Base-by-base conservation (phyloP, 64 coral and sea anemone genomes). In the Orbicella faveolata region DNA sequence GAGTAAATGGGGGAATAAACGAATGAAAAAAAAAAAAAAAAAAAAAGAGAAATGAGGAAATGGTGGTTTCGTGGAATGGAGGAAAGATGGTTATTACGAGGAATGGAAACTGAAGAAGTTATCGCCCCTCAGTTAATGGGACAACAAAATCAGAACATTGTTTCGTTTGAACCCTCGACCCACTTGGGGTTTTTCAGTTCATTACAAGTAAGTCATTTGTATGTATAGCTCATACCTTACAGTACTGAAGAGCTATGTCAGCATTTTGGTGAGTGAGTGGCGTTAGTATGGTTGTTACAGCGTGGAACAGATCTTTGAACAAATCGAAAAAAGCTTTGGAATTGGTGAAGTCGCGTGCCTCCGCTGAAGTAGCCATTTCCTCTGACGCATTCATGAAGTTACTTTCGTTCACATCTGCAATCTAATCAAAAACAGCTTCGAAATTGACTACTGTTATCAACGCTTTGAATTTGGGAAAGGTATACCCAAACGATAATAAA, bases 221-320 rank as follows among this genome's bases (percentile, higher is more conserved):
- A 48, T 23, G 10, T 33, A 26, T 7, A 70, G 21, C 52, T 85
- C 82, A 15, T 77, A 77, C 75, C 75, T 20, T 5, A 48, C 34
- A 36, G 19, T 77, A 77, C 14, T 44, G 16, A 16, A 77, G 36
- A 0, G 75, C 75, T 37, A 37, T 19, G 21, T 77, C 75, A 77
- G 75, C 75, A 48, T 79, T 79, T 79, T 79, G 44, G 21, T 55
- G 21, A 15, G 76, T 79, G 15, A 79, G 51, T 79, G 76, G 76
- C 6, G 1, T 79, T 15, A 79, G 44, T 18, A 79, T 48, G 9
- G 9, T 79, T 79, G 76, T 79, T 79, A 26, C 41, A 0, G 0
- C 53, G 51, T 54, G 36, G 17, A 79, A 79, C 21, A 79, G 25
- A 21, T 57, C 41, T 54, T 79, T 55, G 21, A 54, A 55, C 2